phyloP scores from a whole-genome alignment of 1,140 invertebrate genomes.

The Gonatopus flavifemur region DNA sequence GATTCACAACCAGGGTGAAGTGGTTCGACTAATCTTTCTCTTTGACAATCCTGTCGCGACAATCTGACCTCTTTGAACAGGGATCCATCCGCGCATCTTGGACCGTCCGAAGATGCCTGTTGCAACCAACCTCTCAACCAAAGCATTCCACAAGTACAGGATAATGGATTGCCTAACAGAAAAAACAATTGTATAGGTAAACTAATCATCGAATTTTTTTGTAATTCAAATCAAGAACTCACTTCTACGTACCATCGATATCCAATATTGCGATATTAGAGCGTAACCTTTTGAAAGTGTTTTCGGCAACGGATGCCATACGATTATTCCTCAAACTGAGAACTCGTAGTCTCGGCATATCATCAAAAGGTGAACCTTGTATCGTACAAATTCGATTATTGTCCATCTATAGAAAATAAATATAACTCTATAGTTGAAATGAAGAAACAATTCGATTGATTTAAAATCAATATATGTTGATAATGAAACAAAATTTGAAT shows the following conservation, averaged over 20 bases:
- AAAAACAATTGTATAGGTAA: slow-evolving; percentile 1
- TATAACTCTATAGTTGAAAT: too few species aligned
- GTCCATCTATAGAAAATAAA: slow-evolving; percentile 63
- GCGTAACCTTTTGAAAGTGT: slow-evolving; percentile 72
- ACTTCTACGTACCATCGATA: slow-evolving; percentile 82
- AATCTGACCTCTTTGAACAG: slow-evolving; percentile 71
- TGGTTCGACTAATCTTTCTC: slow-evolving; percentile 58
- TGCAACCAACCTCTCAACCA: slow-evolving; percentile 82
- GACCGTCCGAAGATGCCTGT: slow-evolving; percentile 69
- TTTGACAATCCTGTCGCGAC: slow-evolving; percentile 67
- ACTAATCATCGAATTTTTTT: not conserved
- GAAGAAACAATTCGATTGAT: slow-evolving; percentile 1
- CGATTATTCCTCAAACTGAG: slow-evolving; percentile 79
- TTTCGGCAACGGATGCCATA: slow-evolving; percentile 72
- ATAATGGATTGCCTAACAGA: slow-evolving; percentile 73
- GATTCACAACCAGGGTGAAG: slow-evolving; percentile 66
- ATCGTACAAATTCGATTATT: slow-evolving; percentile 74
- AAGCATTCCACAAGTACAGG: slow-evolving; percentile 76
- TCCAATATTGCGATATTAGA: slow-evolving; percentile 81
- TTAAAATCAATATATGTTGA: not conserved
- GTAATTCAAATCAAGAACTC: slow-evolving; percentile 17
- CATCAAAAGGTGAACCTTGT: slow-evolving; percentile 73
- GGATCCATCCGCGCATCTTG: slow-evolving; percentile 74
- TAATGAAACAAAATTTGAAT: not conserved
- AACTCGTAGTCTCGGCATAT: slow-evolving; percentile 78